Evolutionary conservation across 2,113 vertebrate genomes (phyloP).

Genomic region (Aythya baeri): DNA sequence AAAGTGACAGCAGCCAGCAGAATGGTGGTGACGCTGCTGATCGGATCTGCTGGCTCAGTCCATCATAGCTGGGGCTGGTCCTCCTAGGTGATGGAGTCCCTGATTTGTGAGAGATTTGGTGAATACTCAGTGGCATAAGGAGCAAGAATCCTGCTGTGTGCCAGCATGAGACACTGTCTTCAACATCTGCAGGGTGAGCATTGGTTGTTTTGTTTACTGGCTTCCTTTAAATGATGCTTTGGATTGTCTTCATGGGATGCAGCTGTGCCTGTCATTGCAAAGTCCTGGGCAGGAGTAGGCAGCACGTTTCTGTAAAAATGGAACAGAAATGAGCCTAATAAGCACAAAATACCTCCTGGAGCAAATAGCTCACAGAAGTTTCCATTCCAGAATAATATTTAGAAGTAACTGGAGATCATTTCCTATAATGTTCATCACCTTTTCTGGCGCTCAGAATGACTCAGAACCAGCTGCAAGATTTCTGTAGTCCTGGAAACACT

Average conservation of each 20-base stretch:
- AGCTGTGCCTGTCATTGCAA: constrained; percentile 2
- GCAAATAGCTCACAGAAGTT: constrained; percentile 39
- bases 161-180: not conserved
- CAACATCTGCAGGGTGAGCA: not conserved
- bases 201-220: not conserved
- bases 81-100: not conserved
- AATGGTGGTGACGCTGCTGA: not conserved
- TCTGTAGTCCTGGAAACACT: constrained; percentile 32
- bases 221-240: constrained; percentile 13
- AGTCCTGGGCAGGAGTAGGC: not conserved
- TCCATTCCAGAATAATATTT: constrained; percentile 57
- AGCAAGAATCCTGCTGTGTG: not conserved
- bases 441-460: constrained; percentile 52
- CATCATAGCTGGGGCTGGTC: not conserved
- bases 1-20: not conserved
- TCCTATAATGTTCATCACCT: constrained; percentile 48
- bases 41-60: not conserved
- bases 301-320: constrained; percentile 14
- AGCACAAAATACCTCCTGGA: constrained; percentile 27
- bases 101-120: not conserved
- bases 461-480: constrained; percentile 61
- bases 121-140: not conserved
- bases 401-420: constrained; percentile 48
- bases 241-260: constrained; percentile 19
- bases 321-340: constrained; percentile 43